Conservation (phyloP, 2,797 vertebrate genomes). For the Propithecus perrieri region DNA sequence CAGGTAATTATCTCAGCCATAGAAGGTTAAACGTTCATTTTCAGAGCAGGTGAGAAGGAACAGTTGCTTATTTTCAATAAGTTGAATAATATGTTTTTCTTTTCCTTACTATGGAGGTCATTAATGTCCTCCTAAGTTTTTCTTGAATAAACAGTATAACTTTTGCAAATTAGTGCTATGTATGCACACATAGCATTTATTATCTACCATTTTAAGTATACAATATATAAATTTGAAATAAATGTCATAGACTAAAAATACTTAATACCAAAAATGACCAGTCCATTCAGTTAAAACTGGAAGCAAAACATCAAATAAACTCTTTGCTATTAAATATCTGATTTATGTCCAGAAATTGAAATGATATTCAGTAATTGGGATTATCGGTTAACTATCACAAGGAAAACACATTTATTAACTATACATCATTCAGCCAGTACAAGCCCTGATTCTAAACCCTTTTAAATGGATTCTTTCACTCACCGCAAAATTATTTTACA, state of each 20-base stretch:
- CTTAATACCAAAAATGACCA: background rate
- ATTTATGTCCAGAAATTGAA: constrained; percentile 2
- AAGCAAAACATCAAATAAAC: background rate
- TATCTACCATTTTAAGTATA: background rate
- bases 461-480: background rate
- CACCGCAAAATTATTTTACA: background rate
- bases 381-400: background rate
- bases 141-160: background rate
- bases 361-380: background rate
- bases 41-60: background rate
- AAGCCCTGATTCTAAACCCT: background rate
- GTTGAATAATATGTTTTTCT: background rate
- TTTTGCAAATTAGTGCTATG: background rate
- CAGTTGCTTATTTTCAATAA: background rate
- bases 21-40: background rate
- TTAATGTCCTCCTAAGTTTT: background rate
- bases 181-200: background rate
- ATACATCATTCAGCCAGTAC: background rate
- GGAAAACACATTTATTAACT: background rate
- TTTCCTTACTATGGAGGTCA: background rate
- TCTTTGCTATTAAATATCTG: background rate
- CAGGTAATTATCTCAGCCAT: background rate
- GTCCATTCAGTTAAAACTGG: background rate
- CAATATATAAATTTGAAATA: background rate
- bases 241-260: background rate